Evolutionary conservation across 2,797 vertebrate species (phyloP).

Genomic region (Merluccius polli): DNA sequence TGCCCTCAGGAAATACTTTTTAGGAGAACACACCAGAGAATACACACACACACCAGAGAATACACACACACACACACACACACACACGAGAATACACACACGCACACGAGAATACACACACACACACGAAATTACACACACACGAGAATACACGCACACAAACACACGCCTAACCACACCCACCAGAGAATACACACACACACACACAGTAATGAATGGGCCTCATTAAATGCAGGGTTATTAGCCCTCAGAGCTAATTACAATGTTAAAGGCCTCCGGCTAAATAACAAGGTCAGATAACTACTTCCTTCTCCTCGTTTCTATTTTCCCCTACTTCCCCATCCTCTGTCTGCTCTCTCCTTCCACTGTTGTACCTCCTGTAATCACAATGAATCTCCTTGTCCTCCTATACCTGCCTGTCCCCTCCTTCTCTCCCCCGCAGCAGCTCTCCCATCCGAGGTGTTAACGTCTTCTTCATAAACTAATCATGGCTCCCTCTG

Average conservation of each 20-base stretch:
- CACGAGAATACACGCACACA: neutral
- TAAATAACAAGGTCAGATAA: slow-evolving; percentile 32
- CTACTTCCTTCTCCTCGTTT: neutral
- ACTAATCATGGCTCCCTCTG: neutral
- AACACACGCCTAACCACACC: neutral
- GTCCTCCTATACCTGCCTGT: slow-evolving; percentile 6
- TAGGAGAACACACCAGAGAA: neutral
- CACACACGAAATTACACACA: slow-evolving; percentile 8
- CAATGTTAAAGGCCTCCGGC: slow-evolving; percentile 23
- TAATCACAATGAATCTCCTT: slow-evolving; percentile 2
- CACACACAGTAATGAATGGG: slow-evolving; percentile 8
- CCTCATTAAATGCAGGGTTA: slow-evolving; percentile 29
- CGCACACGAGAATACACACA: slow-evolving; percentile 5
- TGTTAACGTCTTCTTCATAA: neutral
- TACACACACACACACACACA: neutral
- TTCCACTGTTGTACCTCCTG: neutral
- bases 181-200: neutral
- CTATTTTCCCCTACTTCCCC: neutral
- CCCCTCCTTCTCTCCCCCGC: neutral
- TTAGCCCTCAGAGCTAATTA: slow-evolving; percentile 37
- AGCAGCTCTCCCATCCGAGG: neutral
- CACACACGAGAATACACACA: slow-evolving; percentile 1
- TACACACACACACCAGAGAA: neutral
- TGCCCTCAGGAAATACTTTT: neutral
- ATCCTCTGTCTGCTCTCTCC: neutral